A percentile compares a stretch with the other conserved stretches of the same genome.
Conservation (phyloP, 2,888 invertebrate species). For the Acleris sparsana region DNA sequence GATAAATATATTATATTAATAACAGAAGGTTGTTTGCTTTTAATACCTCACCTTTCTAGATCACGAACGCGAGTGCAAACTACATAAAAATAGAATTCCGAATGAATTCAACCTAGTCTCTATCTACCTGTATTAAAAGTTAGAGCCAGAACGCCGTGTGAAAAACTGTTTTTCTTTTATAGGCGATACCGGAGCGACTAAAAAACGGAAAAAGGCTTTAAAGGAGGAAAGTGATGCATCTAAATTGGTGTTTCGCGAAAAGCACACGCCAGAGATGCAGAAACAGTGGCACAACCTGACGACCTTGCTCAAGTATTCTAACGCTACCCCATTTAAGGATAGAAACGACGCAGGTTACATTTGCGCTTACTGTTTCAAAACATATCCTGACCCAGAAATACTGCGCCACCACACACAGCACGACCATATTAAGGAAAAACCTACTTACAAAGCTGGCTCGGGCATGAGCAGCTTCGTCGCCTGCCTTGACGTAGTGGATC, state of each 20-base stretch:
- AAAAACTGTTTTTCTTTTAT: slow-evolving; percentile 80
- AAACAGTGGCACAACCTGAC: slow-evolving; percentile 77
- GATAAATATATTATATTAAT: slow-evolving; percentile 33
- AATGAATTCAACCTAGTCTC: neutral
- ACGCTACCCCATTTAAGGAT: slow-evolving; percentile 75
- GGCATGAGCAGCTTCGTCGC: slow-evolving; percentile 73
- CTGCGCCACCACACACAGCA: slow-evolving; percentile 63
- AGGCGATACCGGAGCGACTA: slow-evolving; percentile 70
- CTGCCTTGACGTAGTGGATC: slow-evolving; percentile 69
- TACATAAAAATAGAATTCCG: neutral
- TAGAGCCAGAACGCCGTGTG: slow-evolving; percentile 58
- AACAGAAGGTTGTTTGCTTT: slow-evolving; percentile 9
- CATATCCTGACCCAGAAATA: slow-evolving; percentile 63
- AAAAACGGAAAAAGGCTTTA: slow-evolving; percentile 64
- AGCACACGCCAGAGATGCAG: slow-evolving; percentile 68
- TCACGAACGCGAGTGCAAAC: neutral
- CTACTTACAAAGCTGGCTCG: slow-evolving; percentile 68
- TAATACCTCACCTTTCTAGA: neutral
- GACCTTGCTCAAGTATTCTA: slow-evolving; percentile 68
- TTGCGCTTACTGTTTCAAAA: slow-evolving; percentile 75
- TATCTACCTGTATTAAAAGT: slow-evolving; percentile 16
- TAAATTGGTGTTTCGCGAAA: slow-evolving; percentile 57
- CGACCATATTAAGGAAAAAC: slow-evolving; percentile 68
- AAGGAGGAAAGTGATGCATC: slow-evolving; percentile 58
- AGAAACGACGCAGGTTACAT: slow-evolving; percentile 74